Conservation (phyloP, 2,888 invertebrate species). For the Byasa hedistus region DNA sequence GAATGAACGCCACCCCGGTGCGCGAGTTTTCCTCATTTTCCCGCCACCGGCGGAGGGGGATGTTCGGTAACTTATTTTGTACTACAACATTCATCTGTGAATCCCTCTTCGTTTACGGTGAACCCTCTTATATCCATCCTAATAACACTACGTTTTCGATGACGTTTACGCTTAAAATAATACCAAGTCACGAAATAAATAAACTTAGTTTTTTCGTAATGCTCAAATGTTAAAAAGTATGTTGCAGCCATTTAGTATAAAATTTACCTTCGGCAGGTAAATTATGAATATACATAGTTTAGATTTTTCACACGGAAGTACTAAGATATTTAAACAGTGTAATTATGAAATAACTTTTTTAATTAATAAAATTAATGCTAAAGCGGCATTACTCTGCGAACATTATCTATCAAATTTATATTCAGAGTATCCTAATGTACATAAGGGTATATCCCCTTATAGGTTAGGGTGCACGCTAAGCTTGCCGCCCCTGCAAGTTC, state of each 20-base stretch:
- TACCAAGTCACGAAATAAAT: background rate
- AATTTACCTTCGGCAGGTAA: too few relatives aligned
- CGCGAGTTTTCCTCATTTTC: constrained; percentile 76
- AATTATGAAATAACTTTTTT: background rate
- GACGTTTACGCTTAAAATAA: background rate
- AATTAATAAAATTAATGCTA: background rate
- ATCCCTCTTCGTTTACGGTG: constrained; percentile 39
- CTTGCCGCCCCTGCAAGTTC: constrained; percentile 22
- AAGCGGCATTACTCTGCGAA: background rate
- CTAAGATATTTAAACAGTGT: too few relatives aligned
- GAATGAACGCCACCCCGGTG: constrained; percentile 64
- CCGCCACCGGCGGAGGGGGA: constrained; percentile 47
- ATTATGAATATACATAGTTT: too few relatives aligned
- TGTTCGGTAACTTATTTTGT: constrained; percentile 42
- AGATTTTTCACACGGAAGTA: too few relatives aligned
- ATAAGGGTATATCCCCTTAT: constrained; percentile 45
- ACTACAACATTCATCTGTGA: constrained; percentile 32
- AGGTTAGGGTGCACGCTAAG: constrained; percentile 44
- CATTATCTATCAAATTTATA: background rate
- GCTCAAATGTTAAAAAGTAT: background rate
- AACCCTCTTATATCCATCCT: background rate
- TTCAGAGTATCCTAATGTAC: background rate
- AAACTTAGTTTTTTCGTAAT: background rate
- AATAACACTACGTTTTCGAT: too few relatives aligned
- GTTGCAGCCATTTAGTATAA: background rate